Conservation (phyloP, 37 sponge, comb jelly and placozoan genomes). For the Beroe forskalii region DNA sequence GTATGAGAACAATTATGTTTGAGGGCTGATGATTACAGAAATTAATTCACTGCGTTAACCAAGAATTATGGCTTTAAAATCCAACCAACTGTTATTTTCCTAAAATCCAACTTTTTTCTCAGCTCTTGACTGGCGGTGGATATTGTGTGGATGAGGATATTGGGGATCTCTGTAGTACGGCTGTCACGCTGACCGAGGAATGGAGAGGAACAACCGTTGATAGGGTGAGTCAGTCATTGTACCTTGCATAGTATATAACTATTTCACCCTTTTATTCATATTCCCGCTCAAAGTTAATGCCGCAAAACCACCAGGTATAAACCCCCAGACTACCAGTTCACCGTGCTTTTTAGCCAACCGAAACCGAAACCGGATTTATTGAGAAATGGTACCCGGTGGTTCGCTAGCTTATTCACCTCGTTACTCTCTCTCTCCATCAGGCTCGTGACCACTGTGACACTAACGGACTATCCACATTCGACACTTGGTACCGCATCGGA, state of each 20-base stretch:
- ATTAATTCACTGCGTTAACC: too few species aligned
- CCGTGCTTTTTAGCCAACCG: too few species aligned
- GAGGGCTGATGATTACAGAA: too few species aligned
- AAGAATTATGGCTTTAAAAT: too few species aligned
- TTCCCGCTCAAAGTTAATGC: too few species aligned
- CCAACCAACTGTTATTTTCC: too few species aligned
- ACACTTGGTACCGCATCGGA: slow-evolving; percentile 18
- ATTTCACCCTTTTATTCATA: not conserved
- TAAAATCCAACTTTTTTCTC: too few species aligned
- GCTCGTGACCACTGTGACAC: slow-evolving; percentile 57
- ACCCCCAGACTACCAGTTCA: not conserved
- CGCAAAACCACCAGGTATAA: not conserved
- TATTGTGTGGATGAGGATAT: slow-evolving; percentile 55
- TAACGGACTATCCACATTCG: not conserved
- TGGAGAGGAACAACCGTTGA: slow-evolving; percentile 43
- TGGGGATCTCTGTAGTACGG: not conserved
- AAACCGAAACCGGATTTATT: too few species aligned
- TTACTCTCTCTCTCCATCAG: too few species aligned
- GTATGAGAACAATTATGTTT: too few species aligned
- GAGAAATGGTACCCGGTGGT: too few species aligned
- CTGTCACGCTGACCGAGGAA: slow-evolving; percentile 18
- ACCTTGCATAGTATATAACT: not conserved
- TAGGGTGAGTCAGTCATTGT: not conserved
- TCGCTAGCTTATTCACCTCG: too few species aligned
- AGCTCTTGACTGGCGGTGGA: not conserved